These are phyloP conservation scores for Aquatica leii DNA, from an alignment of 2,888 invertebrate genomes.

Conservation along the genomic window DNA sequence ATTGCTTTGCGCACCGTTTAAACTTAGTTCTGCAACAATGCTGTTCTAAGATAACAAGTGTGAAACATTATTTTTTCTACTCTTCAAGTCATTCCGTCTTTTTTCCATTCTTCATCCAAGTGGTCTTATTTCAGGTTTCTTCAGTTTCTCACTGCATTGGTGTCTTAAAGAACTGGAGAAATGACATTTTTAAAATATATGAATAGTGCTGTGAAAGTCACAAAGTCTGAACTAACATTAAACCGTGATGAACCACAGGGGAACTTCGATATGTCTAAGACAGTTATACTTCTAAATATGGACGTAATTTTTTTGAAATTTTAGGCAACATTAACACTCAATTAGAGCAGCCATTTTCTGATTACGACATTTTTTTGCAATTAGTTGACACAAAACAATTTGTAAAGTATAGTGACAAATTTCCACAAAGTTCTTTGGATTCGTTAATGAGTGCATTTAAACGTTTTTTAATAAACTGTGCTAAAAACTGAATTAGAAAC, in stretches of 20 bases:
- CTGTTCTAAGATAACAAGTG: not conserved
- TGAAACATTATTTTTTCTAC: not conserved
- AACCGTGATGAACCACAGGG: not conserved
- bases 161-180: not conserved
- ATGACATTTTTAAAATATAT: not conserved
- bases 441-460: not conserved
- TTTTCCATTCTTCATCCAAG: not conserved
- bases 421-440: too few species aligned
- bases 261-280: too few species aligned
- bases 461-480: not conserved
- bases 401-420: not conserved
- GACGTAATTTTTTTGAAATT: not conserved
- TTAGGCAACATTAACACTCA: not conserved
- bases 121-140: too few species aligned
- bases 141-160: not conserved
- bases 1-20: not conserved
- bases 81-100: not conserved
- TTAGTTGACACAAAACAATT: not conserved
- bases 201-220: not conserved
- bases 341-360: too few species aligned
- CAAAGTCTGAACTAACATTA: too few species aligned
- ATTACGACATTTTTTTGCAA: too few species aligned
- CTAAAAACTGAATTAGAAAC: constrained; percentile 1
- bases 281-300: too few species aligned
- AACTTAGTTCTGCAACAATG: not conserved